Percentiles rank a stretch among this genome's conserved stretches.
phyloP scores from a whole-genome alignment of 2,797 vertebrate genomes.

The Coracias cyanogaster region DNA sequence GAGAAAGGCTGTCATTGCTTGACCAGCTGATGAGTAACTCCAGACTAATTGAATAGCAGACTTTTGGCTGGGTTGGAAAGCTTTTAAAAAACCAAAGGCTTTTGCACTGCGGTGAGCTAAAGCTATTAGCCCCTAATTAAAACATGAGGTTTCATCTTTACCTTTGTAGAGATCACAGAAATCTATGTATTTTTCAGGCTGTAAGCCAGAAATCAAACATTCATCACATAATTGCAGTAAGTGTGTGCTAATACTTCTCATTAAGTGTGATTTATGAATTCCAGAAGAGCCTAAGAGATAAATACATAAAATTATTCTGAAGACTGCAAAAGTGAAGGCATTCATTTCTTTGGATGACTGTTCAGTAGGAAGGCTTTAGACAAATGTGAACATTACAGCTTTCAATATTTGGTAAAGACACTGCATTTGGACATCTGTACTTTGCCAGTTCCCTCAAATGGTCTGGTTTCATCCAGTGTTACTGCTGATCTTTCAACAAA shows the following conservation, averaged over 20 bases:
- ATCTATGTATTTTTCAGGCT: constrained; percentile 67
- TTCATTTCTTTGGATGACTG: constrained; percentile 15
- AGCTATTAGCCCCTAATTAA: constrained; percentile 68
- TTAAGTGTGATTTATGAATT: constrained; percentile 69
- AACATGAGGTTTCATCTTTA: constrained; percentile 61
- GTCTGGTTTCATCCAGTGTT: not conserved
- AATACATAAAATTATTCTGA: constrained; percentile 63
- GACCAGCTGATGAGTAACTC: constrained; percentile 26
- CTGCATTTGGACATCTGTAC: not conserved
- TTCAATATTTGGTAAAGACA: not conserved
- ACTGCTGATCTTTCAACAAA: not conserved
- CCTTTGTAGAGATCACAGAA: constrained; percentile 68
- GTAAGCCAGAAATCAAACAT: constrained; percentile 67
- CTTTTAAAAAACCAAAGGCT: constrained; percentile 42
- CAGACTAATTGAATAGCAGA: constrained; percentile 28
- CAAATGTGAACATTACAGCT: not conserved
- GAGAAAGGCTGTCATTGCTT: not conserved
- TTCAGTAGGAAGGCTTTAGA: constrained; percentile 9
- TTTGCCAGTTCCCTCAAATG: not conserved
- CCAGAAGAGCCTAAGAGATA: constrained; percentile 40
- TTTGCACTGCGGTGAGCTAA: constrained; percentile 53
- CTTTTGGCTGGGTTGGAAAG: constrained; percentile 28
- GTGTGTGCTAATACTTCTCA: constrained; percentile 63
- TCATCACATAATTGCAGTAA: constrained; percentile 64
- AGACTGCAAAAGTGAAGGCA: constrained; percentile 41